Evolutionary conservation across 2,888 invertebrate genomes (phyloP).

Genomic region (Apotomis capreana): DNA sequence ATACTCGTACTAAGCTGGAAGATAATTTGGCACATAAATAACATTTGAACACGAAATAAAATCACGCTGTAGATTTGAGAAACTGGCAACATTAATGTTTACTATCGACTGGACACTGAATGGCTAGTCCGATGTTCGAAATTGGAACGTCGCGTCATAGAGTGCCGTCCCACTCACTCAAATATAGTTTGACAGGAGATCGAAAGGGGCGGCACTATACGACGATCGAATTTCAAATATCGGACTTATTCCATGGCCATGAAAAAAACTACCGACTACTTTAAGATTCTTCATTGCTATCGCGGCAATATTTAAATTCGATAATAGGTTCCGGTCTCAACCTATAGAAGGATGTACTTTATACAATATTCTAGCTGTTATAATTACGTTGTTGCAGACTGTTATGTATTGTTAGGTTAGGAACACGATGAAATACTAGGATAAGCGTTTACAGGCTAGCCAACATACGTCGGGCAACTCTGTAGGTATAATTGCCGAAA

Average conservation of each 20-base stretch:
- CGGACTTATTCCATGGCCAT: too few relatives aligned
- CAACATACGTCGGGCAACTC: background rate
- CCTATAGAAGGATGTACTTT: too few relatives aligned
- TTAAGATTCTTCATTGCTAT: background rate
- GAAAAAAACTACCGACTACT: too few relatives aligned
- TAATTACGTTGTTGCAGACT: too few relatives aligned
- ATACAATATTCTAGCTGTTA: background rate
- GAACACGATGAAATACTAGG: background rate
- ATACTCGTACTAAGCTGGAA: constrained; percentile 45
- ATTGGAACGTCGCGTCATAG: too few relatives aligned
- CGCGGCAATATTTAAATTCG: constrained; percentile 11
- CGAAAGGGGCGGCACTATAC: too few relatives aligned
- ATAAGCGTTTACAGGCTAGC: background rate
- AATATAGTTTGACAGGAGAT: too few relatives aligned
- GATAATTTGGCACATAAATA: constrained; percentile 49
- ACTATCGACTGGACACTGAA: too few relatives aligned
- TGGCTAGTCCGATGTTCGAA: too few relatives aligned
- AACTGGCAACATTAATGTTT: constrained; percentile 11
- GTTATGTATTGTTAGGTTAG: background rate
- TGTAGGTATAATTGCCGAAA: background rate
- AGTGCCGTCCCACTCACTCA: too few relatives aligned
- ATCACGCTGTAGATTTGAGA: background rate
- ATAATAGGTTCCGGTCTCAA: background rate
- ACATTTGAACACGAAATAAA: constrained; percentile 32
- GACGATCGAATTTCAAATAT: too few relatives aligned